phyloP scores from a whole-genome alignment of 2,797 vertebrate genomes.

The Calcarius lapponicus region DNA sequence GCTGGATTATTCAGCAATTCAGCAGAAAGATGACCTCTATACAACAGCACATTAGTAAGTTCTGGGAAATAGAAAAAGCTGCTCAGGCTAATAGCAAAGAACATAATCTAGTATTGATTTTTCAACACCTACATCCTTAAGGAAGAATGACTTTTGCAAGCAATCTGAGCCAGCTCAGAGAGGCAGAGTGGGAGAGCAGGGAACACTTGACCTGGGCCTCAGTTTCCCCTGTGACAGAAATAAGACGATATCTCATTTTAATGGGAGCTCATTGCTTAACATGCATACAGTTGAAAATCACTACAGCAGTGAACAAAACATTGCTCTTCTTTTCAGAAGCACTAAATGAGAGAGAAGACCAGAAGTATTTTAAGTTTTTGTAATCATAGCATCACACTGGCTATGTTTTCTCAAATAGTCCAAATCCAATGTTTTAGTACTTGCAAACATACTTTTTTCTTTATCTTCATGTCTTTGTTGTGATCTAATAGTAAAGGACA shows the following conservation, averaged over 20 bases:
- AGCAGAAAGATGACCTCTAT: background rate
- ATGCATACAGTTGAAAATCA: background rate
- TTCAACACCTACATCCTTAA: background rate
- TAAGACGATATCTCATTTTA: background rate
- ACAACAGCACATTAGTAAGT: background rate
- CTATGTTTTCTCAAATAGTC: background rate
- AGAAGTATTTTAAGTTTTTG: background rate
- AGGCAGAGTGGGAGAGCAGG: background rate
- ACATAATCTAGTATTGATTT: slow-evolving; percentile 22
- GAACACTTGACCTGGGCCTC: background rate
- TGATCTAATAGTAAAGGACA: background rate
- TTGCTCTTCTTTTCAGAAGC: background rate
- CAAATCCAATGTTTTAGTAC: background rate
- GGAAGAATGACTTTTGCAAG: background rate
- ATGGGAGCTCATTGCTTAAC: background rate
- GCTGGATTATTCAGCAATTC: background rate
- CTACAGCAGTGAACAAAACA: background rate
- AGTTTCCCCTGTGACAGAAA: background rate
- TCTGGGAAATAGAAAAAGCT: slow-evolving; percentile 35
- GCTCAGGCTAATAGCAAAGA: slow-evolving; percentile 35
- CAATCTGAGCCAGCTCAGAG: background rate
- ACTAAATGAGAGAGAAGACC: background rate
- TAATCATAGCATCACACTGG: background rate
- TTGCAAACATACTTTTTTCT: background rate
- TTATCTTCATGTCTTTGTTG: background rate